These are phyloP conservation scores for Ephestia elutella DNA, from an alignment of 1,140 invertebrate genomes.

Conservation along the genomic window DNA sequence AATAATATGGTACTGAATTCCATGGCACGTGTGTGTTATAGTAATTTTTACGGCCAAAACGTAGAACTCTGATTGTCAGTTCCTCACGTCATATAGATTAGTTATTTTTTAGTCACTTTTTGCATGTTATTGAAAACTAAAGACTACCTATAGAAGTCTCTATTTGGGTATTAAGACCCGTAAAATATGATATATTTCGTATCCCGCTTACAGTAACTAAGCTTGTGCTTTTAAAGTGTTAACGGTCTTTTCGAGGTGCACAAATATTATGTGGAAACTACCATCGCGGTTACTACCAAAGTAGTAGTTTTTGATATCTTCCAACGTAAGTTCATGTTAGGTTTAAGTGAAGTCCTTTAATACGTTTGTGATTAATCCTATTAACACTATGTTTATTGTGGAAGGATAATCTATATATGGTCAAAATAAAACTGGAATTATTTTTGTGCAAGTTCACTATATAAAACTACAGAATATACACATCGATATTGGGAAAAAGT, in stretches of 20 bases:
- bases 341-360: conserved; percentile 16
- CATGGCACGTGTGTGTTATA: conserved; percentile 15
- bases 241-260: conserved; percentile 19
- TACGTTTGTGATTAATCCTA: conserved; percentile 15
- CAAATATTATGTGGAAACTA: conserved; percentile 18
- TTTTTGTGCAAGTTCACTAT: background rate
- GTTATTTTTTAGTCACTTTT: conserved; percentile 30
- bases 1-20: conserved; percentile 13
- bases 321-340: conserved; percentile 34
- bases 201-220: background rate
- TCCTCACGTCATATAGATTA: conserved; percentile 25
- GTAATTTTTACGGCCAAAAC: conserved; percentile 31
- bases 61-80: conserved; percentile 25
- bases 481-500: no score
- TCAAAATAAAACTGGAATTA: background rate
- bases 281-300: conserved; percentile 24
- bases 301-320: conserved; percentile 25
- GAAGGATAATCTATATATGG: background rate
- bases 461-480: background rate
- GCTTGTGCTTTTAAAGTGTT: no score
- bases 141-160: no score
- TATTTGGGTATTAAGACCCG: background rate
- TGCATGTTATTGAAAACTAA: conserved; percentile 6
- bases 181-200: background rate
- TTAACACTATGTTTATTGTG: conserved; percentile 10